phyloP scores from a whole-genome alignment of 2,797 vertebrate species.

The Chrysolophus pictus region DNA sequence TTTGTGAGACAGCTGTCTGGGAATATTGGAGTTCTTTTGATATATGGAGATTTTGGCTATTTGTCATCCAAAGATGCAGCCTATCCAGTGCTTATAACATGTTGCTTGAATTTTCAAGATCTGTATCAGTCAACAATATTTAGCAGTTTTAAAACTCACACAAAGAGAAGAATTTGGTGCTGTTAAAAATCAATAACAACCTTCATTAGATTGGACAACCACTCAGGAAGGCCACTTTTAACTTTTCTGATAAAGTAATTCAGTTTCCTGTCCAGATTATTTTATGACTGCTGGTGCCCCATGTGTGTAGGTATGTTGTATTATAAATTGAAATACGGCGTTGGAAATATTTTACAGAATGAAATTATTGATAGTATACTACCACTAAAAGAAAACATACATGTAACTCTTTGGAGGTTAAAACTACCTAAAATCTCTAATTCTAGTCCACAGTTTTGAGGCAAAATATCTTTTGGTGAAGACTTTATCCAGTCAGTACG shows the following conservation, averaged over 20 bases:
- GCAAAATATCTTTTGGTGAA: neutral
- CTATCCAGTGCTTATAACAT: neutral
- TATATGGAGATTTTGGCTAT: neutral
- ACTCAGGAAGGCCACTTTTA: neutral
- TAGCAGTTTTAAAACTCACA: neutral
- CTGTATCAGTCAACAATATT: neutral
- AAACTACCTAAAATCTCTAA: neutral
- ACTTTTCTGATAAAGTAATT: neutral
- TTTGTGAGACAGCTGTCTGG: neutral
- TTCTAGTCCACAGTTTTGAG: neutral
- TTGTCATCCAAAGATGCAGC: neutral
- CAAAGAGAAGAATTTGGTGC: neutral
- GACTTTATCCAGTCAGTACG: neutral
- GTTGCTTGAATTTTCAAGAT: neutral
- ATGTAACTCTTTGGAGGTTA: neutral
- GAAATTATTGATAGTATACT: rapidly evolving
- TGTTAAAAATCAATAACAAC: neutral
- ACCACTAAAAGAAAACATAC: neutral
- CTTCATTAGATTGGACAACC: neutral
- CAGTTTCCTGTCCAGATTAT: neutral
- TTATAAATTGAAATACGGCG: neutral
- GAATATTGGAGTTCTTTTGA: neutral
- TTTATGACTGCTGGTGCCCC: neutral
- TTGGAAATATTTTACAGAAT: neutral
- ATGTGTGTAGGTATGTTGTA: neutral